phyloP scores from a whole-genome alignment of 1,140 invertebrate genomes.

The Drosophila mayri region DNA sequence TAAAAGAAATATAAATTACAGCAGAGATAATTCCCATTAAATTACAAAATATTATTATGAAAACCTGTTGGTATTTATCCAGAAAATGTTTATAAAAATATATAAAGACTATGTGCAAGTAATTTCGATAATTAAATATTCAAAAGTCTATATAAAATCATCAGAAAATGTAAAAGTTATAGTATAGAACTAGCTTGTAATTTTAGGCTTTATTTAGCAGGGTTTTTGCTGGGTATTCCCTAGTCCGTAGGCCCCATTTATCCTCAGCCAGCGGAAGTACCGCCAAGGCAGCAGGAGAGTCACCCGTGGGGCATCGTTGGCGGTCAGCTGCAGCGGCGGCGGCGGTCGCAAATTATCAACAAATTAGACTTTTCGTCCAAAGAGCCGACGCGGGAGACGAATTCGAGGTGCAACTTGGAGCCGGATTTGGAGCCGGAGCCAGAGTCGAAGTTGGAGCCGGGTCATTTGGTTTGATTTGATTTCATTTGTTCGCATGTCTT shows the following conservation, averaged over 20 bases:
- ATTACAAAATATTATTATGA: background rate
- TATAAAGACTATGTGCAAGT: too few species aligned
- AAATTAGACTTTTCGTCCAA: slow-evolving; percentile 84
- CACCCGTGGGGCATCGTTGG: slow-evolving; percentile 75
- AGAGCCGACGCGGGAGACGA: slow-evolving; percentile 7
- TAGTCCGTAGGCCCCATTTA: background rate
- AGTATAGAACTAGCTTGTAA: too few species aligned
- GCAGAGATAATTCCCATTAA: background rate
- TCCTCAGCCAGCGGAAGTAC: background rate
- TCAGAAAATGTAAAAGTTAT: background rate
- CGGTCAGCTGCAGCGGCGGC: slow-evolving; percentile 53
- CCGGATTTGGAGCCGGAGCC: background rate
- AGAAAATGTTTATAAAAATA: background rate
- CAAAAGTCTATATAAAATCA: too few species aligned
- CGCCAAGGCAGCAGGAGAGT: slow-evolving; percentile 13
- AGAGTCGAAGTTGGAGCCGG: slow-evolving; percentile 5
- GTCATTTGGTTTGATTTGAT: slow-evolving; percentile 62
- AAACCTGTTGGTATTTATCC: background rate
- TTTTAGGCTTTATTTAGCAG: background rate
- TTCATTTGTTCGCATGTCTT: slow-evolving; percentile 80
- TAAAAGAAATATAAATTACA: background rate
- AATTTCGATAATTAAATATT: background rate
- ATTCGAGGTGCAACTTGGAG: slow-evolving; percentile 10
- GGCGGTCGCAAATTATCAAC: slow-evolving; percentile 83
- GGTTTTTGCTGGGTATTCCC: background rate